Base-by-base conservation (phyloP, 2,113 vertebrate genomes). In the Cavia aperea region DNA sequence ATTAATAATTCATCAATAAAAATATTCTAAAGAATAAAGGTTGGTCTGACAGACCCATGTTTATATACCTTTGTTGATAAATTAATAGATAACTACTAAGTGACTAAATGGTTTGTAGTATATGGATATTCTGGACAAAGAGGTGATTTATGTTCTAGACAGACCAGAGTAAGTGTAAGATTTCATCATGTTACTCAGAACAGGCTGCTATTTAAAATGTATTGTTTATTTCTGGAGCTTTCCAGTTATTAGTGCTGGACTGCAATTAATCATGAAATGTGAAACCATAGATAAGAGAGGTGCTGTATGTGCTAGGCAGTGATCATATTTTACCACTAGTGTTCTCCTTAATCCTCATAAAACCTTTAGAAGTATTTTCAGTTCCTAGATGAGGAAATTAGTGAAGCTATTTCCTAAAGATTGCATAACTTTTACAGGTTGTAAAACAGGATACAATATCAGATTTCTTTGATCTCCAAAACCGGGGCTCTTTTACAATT, bases 311-410 rank as follows among this genome's bases (percentile, higher is more conserved):
- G 2, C 33, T 51, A 51, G 66, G 54, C 79, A 70, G 36, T 70
- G 79, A 62, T 78, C 54, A 78, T 43, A 92, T 66, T 87, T 39
- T 79, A 54, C 62, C 12, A 51, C 75, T 33, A 88, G 33, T 62
- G 75, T 51, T 49, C 46, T 49, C 26, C 16, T 31, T 78, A 51
- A 18, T 78, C 75, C 29, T 58, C 49, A 49, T 46, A 88, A 86
- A 88, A 46, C 78, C 29, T 82, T 81, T 77, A 92, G 77, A 87
- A 36, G 26, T 89, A 56, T 82, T 86, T 89, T 86, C 51, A 70
- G n/a, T 92, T 88, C 88, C 82, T 29, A 90, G 33, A 72, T 39
- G n/a, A 92, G 68, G 68, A 92, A 83, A 63, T 90, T 86, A 89
- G 62, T 8, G 16, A 56, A 63, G 77, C 78, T 75, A 18, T 88